Percentiles rank a stretch among this genome's conserved stretches.
phyloP scores from a whole-genome alignment of 2,113 vertebrate species.

The Dromas ardeola region DNA sequence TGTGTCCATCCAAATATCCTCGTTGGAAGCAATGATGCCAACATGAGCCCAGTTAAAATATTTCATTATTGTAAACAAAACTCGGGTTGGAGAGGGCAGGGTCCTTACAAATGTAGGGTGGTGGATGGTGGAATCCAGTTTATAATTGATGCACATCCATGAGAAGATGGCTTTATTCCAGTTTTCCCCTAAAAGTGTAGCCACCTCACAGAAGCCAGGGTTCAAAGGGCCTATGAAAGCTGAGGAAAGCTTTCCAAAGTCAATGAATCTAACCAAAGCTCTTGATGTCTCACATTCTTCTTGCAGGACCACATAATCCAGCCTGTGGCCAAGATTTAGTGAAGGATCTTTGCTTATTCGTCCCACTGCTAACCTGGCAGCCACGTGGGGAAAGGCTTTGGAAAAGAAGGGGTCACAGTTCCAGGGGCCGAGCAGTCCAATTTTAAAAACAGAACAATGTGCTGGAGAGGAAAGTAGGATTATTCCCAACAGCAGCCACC shows the following conservation, averaged over 20 bases:
- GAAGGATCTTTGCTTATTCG: constrained; percentile 81
- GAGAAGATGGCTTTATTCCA: constrained; percentile 92
- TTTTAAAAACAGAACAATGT: constrained; percentile 81
- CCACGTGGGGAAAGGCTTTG: constrained; percentile 80
- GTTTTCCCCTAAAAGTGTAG: constrained; percentile 79
- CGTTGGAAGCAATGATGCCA: constrained; percentile 84
- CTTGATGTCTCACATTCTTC: constrained; percentile 86
- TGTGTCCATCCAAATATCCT: constrained; percentile 87
- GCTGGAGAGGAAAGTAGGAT: constrained; percentile 72
- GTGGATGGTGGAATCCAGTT: constrained; percentile 74
- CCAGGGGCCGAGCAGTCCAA: constrained; percentile 90
- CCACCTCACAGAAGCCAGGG: constrained; percentile 87
- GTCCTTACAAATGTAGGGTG: constrained; percentile 81
- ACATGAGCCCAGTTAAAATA: constrained; percentile 89
- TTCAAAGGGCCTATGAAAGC: constrained; percentile 86
- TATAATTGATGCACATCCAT: constrained; percentile 83
- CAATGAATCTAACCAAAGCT: constrained; percentile 81
- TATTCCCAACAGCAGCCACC: constrained; percentile 76
- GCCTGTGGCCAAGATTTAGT: constrained; percentile 73
- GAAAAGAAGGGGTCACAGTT: constrained; percentile 84
- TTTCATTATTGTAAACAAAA: constrained; percentile 84
- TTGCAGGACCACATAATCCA: constrained; percentile 84
- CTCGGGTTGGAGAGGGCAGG: constrained; percentile 75
- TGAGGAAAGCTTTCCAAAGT: constrained; percentile 76
- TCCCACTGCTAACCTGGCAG: constrained; percentile 81